Conservation (phyloP, 2,797 vertebrate species). For the Paramormyrops hopkinsi region DNA sequence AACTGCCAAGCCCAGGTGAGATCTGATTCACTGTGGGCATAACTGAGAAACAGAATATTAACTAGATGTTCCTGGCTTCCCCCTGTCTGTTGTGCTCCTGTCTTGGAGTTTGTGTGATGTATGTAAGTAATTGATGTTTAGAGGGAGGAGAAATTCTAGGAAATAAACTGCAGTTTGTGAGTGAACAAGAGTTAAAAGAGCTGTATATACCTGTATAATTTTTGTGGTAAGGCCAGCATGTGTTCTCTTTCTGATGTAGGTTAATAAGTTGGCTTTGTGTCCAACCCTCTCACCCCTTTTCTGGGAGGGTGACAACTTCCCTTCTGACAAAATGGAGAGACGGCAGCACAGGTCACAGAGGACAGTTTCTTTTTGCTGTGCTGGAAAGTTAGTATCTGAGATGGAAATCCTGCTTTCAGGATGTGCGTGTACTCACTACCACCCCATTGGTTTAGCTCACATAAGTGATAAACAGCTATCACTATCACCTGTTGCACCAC, state of each 20-base stretch:
- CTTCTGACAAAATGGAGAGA: not conserved
- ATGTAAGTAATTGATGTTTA: not conserved
- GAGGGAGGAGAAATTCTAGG: not conserved
- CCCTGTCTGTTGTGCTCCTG: not conserved
- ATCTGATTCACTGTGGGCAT: not conserved
- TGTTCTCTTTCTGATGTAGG: not conserved
- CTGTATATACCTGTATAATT: not conserved
- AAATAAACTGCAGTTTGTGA: not conserved
- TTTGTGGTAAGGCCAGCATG: not conserved
- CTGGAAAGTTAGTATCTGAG: not conserved
- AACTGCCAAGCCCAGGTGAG: not conserved
- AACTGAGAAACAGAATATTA: not conserved
- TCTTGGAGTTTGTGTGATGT: not conserved
- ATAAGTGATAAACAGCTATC: not conserved
- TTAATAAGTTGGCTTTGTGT: not conserved
- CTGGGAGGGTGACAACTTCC: not conserved
- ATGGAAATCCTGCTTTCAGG: not conserved
- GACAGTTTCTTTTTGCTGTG: not conserved
- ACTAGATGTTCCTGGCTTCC: not conserved
- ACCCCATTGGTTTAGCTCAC: not conserved
- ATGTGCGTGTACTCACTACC: not conserved
- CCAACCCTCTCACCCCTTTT: not conserved
- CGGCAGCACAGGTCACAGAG: not conserved
- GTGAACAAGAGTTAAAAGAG: not conserved
- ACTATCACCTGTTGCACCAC: not conserved